Percentiles rank a stretch among this genome's conserved stretches.
Evolutionary conservation across 2,888 invertebrate genomes (phyloP).

Genomic region (Latheticus oryzae): DNA sequence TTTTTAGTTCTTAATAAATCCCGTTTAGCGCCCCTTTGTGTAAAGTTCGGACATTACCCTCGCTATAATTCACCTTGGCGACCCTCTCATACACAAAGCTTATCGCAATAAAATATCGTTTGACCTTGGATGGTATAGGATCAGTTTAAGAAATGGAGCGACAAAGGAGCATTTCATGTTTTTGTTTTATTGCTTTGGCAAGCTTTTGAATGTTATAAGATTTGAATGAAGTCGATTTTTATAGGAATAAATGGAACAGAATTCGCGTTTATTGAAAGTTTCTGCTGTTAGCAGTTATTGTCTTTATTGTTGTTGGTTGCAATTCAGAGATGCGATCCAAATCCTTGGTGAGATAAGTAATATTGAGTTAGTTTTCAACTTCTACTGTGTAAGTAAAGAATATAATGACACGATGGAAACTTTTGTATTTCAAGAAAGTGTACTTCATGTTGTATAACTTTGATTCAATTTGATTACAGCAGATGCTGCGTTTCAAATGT

Average conservation of each 20-base stretch:
- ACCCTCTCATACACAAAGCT: slow-evolving; percentile 46
- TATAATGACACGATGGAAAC: background rate
- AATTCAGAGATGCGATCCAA: slow-evolving; percentile 12
- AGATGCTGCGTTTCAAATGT: too few species aligned
- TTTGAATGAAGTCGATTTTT: slow-evolving; percentile 10
- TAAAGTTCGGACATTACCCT: slow-evolving; percentile 51
- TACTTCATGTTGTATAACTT: background rate
- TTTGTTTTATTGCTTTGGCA: slow-evolving; percentile 30
- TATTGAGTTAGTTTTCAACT: slow-evolving; percentile 15
- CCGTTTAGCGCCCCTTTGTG: slow-evolving; percentile 54
- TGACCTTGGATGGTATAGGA: slow-evolving; percentile 45
- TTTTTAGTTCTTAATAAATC: slow-evolving; percentile 59
- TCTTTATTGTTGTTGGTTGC: slow-evolving; percentile 13
- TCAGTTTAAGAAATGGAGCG: slow-evolving; percentile 32
- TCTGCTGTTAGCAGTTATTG: slow-evolving; percentile 8
- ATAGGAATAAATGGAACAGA: slow-evolving; percentile 4
- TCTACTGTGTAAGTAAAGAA: background rate
- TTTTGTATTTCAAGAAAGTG: background rate
- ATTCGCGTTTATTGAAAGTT: slow-evolving; percentile 14
- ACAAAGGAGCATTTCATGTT: slow-evolving; percentile 27
- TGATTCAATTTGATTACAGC: slow-evolving; percentile 1
- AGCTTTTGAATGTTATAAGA: slow-evolving; percentile 15
- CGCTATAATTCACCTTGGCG: slow-evolving; percentile 51
- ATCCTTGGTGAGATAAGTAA: slow-evolving; percentile 14
- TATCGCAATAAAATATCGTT: slow-evolving; percentile 54